A percentile compares a stretch with the other conserved stretches of the same genome.
Conservation (phyloP, 2,113 vertebrate species). For the Melanerpes aurifrons region DNA sequence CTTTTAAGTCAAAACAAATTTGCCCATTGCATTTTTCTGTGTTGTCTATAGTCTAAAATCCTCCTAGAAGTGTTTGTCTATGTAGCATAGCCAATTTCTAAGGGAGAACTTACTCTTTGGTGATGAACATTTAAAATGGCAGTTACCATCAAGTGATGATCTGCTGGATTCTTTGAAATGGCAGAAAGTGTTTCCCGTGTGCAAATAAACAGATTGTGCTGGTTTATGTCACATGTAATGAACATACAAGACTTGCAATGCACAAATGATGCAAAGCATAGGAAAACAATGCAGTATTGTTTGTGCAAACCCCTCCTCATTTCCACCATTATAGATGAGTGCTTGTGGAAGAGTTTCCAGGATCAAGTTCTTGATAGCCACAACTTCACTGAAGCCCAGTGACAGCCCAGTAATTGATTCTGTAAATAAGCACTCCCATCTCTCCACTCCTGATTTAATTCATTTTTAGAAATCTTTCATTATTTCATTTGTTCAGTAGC, state of each 20-base stretch:
- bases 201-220: background rate
- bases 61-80: conserved; percentile 19
- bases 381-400: conserved; percentile 41
- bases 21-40: conserved; percentile 59
- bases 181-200: background rate
- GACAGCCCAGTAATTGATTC: conserved; percentile 37
- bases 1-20: conserved; percentile 68
- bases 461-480: background rate
- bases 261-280: background rate
- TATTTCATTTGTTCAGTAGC: background rate
- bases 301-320: conserved; percentile 31
- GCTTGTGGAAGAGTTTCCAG: conserved; percentile 32
- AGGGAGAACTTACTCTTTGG: background rate
- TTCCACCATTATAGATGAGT: conserved; percentile 7
- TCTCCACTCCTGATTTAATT: background rate
- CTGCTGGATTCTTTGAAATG: conserved; percentile 15
- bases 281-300: background rate
- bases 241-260: background rate
- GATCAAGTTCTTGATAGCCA: conserved; percentile 51
- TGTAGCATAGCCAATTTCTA: background rate
- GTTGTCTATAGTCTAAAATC: conserved; percentile 15
- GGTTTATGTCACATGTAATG: background rate
- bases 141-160: conserved; percentile 11
- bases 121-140: conserved; percentile 22
- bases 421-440: conserved; percentile 46